Evolutionary conservation across 2,888 invertebrate species (phyloP), one percentile per base, ranked within the genome.

Genomic region (Pachydiplax longipennis): DNA sequence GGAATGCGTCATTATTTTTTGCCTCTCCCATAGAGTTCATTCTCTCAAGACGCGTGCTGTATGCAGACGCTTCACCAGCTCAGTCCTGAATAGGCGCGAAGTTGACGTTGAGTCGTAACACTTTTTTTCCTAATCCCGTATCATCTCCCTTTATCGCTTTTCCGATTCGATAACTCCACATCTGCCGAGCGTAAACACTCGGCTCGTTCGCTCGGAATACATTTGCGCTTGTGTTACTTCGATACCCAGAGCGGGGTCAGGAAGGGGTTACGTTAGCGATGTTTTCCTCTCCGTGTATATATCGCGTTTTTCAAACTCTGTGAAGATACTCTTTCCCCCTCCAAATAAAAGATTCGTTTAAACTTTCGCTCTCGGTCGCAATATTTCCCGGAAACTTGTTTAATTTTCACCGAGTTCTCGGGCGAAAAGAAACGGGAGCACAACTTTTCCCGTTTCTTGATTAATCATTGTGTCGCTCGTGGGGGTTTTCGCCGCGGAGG

Each of bases 341-440:
- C n/a, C 18, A 37, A 65, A 37, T 73, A 22, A 31, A 31, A 13
- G n/a, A 31, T 73, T 31, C 87, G 40, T 61, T 87, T 58, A 58
- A 83, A 83, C 83, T 83, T 83, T 87, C 87, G 18, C 61, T 87
- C 65, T 61, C 87, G 37, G 35, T 40, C 61, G 61, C 61, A 87
- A 87, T 87, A 37, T 37, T 61, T 61, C 22, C 87, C 61, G 65
- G 37, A 87, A 87, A 87, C 87, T 87, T 87, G 37, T 87, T 87
- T 87, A 87, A 61, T 87, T 87, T 87, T 58, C 83, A 31, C 83
- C 48, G 83, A 65, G 61, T 61, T 61, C 15, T 8, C 61, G n/a
- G 65, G 65, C 4, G 65, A n/a, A n/a, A 65, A 31, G 4, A 73
- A 73, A 4, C 13, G 73, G 31, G 13, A 12, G 73, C 25, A 13